A percentile compares a stretch with the other conserved stretches of the same genome.
Evolutionary conservation across 2,888 invertebrate species (phyloP).

Genomic region (Sphecodes monilicornis): DNA sequence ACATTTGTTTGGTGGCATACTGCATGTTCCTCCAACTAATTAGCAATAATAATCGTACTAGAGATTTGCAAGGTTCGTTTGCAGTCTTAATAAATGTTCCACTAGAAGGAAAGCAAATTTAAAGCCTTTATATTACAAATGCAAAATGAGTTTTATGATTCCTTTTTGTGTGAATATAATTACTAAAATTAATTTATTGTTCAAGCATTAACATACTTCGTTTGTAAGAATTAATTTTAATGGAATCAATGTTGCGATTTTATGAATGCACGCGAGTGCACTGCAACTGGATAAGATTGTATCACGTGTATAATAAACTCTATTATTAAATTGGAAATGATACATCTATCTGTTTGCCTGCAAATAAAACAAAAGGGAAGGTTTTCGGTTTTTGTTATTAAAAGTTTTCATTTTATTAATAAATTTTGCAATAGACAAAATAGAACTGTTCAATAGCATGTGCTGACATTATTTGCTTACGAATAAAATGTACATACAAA

Average conservation of each 20-base stretch:
- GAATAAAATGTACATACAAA: conserved; percentile 28
- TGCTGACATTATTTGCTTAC: conserved; percentile 28
- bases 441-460: conserved; percentile 31
- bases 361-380: background rate
- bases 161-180: conserved; percentile 18
- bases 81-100: conserved; percentile 23
- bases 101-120: background rate
- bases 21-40: conserved; percentile 21
- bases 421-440: conserved; percentile 42
- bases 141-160: background rate
- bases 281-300: conserved; percentile 33
- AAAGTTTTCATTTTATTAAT: conserved; percentile 47
- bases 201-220: background rate
- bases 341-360: conserved; percentile 13
- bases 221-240: conserved; percentile 20
- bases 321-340: conserved; percentile 30
- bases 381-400: conserved; percentile 12
- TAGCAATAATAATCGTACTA: conserved; percentile 42
- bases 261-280: conserved; percentile 17
- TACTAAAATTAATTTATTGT: conserved; percentile 31
- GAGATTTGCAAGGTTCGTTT: conserved; percentile 30
- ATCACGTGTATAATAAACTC: conserved; percentile 49
- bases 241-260: background rate
- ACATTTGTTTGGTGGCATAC: conserved; percentile 25
- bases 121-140: conserved; percentile 9